phyloP scores from a whole-genome alignment of 2,797 vertebrate species.

The Pipistrellus kuhlii region DNA sequence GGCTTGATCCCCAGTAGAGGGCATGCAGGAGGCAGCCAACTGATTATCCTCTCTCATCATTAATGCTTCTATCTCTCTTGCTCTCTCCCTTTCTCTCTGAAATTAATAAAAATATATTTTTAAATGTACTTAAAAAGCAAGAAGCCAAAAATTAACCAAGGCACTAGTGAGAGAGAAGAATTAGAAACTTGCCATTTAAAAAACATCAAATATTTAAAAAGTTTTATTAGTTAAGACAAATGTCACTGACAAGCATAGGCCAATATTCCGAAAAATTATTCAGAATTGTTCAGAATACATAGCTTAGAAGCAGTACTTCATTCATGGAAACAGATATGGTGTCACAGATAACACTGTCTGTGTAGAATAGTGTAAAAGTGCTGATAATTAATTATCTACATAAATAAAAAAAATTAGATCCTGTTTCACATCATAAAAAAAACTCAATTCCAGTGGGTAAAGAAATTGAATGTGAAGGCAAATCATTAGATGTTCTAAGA shows the following conservation, averaged over 20 bases:
- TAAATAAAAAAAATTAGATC: neutral
- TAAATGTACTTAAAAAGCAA: neutral
- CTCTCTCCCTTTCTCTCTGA: no score
- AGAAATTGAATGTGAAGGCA: neutral
- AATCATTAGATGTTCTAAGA: neutral
- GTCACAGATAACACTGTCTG: neutral
- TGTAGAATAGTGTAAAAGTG: neutral
- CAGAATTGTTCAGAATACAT: neutral
- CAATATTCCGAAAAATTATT: neutral
- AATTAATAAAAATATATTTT: no score
- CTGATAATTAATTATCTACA: neutral
- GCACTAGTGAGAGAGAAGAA: neutral
- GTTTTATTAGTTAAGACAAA: neutral
- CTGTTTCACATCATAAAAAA: neutral
- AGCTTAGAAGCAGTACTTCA: neutral
- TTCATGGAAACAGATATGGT: neutral
- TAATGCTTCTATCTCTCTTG: no score
- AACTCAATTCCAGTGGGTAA: neutral
- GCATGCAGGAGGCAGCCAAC: no score
- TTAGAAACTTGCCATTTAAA: neutral
- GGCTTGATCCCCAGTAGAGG: no score
- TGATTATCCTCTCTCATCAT: no score
- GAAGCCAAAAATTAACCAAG: neutral
- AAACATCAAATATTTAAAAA: neutral
- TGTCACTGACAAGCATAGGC: neutral